Conservation (phyloP, 64 coral and sea anemone species). For the Montipora capricornis region DNA sequence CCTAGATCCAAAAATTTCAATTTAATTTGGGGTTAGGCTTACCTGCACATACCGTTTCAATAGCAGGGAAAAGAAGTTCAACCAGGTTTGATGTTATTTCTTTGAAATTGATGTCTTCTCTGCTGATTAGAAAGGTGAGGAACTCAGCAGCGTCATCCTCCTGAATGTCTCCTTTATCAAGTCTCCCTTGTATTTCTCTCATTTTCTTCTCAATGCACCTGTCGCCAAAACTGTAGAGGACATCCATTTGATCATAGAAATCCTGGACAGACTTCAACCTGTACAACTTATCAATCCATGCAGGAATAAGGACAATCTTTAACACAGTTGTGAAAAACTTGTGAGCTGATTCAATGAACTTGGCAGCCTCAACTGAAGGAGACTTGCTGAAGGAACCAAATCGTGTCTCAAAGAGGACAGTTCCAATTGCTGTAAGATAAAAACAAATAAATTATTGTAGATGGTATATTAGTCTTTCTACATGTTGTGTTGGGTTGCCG, state of each 20-base stretch:
- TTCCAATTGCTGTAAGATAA: conserved; percentile 68
- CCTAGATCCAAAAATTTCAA: background rate
- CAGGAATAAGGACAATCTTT: conserved; percentile 18
- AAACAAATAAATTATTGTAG: background rate
- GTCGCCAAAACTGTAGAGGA: conserved; percentile 73
- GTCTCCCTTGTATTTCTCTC: conserved; percentile 48
- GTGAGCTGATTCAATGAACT: conserved; percentile 65
- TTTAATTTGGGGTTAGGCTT: background rate
- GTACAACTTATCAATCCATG: conserved; percentile 75
- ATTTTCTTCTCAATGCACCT: conserved; percentile 52
- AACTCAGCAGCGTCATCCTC: conserved; percentile 63
- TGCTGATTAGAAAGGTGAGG: conserved; percentile 74
- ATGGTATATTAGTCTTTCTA: too few relatives aligned
- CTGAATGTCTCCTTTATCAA: conserved; percentile 6
- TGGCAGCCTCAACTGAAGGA: conserved; percentile 55
- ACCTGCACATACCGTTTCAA: conserved; percentile 67
- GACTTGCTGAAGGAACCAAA: conserved; percentile 75
- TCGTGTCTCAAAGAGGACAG: conserved; percentile 78
- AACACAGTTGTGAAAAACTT: conserved; percentile 5
- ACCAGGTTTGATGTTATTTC: conserved; percentile 79
- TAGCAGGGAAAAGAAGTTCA: conserved; percentile 69
- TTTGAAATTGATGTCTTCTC: conserved; percentile 53
- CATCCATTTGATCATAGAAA: conserved; percentile 79
- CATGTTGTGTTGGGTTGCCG: too few relatives aligned
- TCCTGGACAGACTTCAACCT: conserved; percentile 30